Base-by-base conservation (phyloP, 2,797 vertebrate genomes). In the Spondyliosoma cantharus region DNA sequence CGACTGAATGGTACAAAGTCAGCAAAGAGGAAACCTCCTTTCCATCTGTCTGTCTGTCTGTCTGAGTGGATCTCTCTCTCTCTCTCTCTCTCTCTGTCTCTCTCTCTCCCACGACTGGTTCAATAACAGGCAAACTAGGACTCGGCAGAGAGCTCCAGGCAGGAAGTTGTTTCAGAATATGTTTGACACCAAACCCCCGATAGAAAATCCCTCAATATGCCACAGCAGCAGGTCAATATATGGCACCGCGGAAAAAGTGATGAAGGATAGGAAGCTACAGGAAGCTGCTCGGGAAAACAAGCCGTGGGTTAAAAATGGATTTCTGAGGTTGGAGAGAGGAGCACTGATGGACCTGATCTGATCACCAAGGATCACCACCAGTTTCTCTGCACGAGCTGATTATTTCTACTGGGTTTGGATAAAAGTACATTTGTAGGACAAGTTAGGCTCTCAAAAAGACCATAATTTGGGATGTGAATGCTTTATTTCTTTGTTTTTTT, bases 101-200 rank as follows among this genome's bases (percentile, higher is more conserved):
- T 68, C 82, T 76, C 81, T 71, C 74, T 80, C 66, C 82, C 77
- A 71, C 83, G 74, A 84, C 63, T 67, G 67, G 87, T 87, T 94
- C 94, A 91, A 94, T 94, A 91, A 73, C 29, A 69, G 66, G 49
- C 76, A 78, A 89, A 89, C 71, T 78, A 62, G 90, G 80, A 86
- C 86, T 90, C 69, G 68, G 85, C 85, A 86, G 70, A 88, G 82
- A 89, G 90, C 90, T 87, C 43, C 58, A 77, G 89, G 88, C 90
- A 79, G 87, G 82, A 76, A 74, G 79, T 76, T 59, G 65, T 79
- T 83, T 85, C 76, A 77, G 54, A 88, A 74, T 83, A 78, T 83
- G 73, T 57, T 67, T 61, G 43, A 76, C 82, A 82, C 56, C 71
- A 11, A 60, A 56, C 61, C 76, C 45, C 69, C 59, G 7, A 88